phyloP scores from a whole-genome alignment of 2,888 invertebrate genomes.

The Dasysyrphus tricinctus region DNA sequence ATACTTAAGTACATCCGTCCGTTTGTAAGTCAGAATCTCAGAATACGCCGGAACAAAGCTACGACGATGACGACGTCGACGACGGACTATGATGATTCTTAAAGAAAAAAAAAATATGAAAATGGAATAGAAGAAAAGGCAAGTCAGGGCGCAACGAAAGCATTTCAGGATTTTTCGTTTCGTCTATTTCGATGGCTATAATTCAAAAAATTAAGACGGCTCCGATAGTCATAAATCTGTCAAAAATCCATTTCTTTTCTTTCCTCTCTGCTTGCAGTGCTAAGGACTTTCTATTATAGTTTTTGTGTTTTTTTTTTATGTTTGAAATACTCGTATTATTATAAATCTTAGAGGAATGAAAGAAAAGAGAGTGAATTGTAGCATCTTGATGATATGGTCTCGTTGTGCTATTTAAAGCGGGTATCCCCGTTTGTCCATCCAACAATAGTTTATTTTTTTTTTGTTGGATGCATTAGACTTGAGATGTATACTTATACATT shows the following conservation, averaged over 20 bases:
- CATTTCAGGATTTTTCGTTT: conserved; percentile 76
- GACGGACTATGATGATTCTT: conserved; percentile 24
- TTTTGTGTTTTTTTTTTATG: conserved; percentile 35
- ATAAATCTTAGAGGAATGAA: conserved; percentile 29
- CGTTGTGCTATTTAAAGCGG: conserved; percentile 30
- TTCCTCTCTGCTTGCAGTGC: conserved; percentile 46
- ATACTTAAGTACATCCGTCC: conserved; percentile 60
- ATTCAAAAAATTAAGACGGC: conserved; percentile 83
- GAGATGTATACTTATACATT: background rate
- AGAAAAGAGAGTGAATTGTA: conserved; percentile 59
- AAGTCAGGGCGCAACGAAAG: conserved; percentile 59
- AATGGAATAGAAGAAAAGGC: conserved; percentile 17
- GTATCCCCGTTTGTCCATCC: conserved; percentile 39
- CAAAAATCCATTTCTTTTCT: conserved; percentile 83
- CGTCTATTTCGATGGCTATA: conserved; percentile 84
- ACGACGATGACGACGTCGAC: background rate
- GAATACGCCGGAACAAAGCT: conserved; percentile 23
- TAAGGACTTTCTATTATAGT: conserved; percentile 39
- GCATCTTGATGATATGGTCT: conserved; percentile 59
- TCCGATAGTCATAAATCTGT: conserved; percentile 83
- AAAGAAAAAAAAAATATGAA: background rate
- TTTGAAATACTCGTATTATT: conserved; percentile 33
- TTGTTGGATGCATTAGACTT: conserved; percentile 47
- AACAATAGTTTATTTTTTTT: conserved; percentile 45
- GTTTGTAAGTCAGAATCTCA: conserved; percentile 13